Percentiles rank a stretch among this genome's conserved stretches.
Evolutionary conservation across 1,140 invertebrate genomes (phyloP).

Genomic region (Bathynomus jamesi): DNA sequence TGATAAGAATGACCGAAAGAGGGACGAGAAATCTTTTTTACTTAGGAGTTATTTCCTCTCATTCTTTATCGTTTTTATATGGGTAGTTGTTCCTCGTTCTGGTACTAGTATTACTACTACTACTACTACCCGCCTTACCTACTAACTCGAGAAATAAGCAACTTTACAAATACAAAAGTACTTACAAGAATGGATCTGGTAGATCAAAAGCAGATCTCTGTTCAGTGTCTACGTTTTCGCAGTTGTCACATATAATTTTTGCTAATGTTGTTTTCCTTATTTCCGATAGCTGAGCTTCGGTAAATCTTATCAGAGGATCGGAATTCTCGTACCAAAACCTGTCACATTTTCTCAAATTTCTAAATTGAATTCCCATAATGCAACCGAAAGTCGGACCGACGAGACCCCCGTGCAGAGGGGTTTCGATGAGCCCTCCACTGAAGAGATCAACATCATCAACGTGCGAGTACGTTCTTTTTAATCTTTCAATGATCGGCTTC

Average conservation of each 20-base stretch:
- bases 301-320: conserved; percentile 49
- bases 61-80: too few relatives aligned
- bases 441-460: conserved; percentile 50
- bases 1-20: too few relatives aligned
- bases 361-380: conserved; percentile 51
- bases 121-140: too few relatives aligned
- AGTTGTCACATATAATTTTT: conserved; percentile 87
- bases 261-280: conserved; percentile 84
- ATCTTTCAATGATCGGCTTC: conserved; percentile 42
- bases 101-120: too few relatives aligned
- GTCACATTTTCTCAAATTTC: conserved; percentile 71
- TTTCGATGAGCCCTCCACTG: conserved; percentile 49
- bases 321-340: conserved; percentile 69
- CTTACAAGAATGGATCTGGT: conserved; percentile 54
- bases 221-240: conserved; percentile 74
- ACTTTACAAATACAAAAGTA: too few relatives aligned
- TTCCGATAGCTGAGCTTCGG: conserved; percentile 71
- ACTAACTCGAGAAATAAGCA: too few relatives aligned
- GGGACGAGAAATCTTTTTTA: too few relatives aligned
- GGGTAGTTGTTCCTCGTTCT: too few relatives aligned
- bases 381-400: conserved; percentile 54
- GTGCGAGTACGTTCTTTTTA: conserved; percentile 45
- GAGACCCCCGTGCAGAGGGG: conserved; percentile 47
- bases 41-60: too few relatives aligned
- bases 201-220: conserved; percentile 82